Evolutionary conservation across 1,140 invertebrate species (phyloP), one percentile per base, ranked within the genome.

Genomic region (Drosophila kikkawai): DNA sequence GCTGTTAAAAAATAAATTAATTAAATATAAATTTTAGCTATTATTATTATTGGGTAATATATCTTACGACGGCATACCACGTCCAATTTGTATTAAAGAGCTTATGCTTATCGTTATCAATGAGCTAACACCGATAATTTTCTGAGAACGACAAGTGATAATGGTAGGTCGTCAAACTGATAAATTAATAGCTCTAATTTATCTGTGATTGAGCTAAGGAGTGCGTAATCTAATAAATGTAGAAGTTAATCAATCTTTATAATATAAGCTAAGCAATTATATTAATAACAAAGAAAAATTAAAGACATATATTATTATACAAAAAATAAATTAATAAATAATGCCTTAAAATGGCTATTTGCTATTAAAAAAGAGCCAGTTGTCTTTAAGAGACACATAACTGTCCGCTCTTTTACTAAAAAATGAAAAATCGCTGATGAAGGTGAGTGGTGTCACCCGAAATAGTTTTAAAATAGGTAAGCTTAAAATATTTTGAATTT

Each of bases 131-230:
- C 34, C 32, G 8, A 37, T 22, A 15, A 7, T 56, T 19, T 37
- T 7, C 34, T 4, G 5, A 56, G 17, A 34, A 56, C 7, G 4
- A 2, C 3, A n/a, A 7, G 2, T 57, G 8, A 39, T 22, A 37
- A 39, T 56, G 6, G 13, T 0, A 26, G 9, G 34, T 57, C 55
- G 17, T 39, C 9, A 39, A 57, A 26, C 19, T 57, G 55, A 57
- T 57, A n/a, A 22, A 56, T 56, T 22, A 37, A 22, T 19, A 19
- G 6, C 17, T 37, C 34, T 22, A 34, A 56, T 56, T 56, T 56
- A 26, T 12, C 12, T 37, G 13, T 37, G 17, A 13, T 36, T 53
- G 50, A 53, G 17, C n/a, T 37, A 13, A 55, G 7, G 12, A 8
- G 12, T 2, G 19, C 11, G 3, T 36, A 36, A 37, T 13, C 51